Percentiles rank a stretch among this genome's conserved stretches.
Evolutionary conservation across 2,888 invertebrate species (phyloP).

Genomic region (Drosophila stalkeri): DNA sequence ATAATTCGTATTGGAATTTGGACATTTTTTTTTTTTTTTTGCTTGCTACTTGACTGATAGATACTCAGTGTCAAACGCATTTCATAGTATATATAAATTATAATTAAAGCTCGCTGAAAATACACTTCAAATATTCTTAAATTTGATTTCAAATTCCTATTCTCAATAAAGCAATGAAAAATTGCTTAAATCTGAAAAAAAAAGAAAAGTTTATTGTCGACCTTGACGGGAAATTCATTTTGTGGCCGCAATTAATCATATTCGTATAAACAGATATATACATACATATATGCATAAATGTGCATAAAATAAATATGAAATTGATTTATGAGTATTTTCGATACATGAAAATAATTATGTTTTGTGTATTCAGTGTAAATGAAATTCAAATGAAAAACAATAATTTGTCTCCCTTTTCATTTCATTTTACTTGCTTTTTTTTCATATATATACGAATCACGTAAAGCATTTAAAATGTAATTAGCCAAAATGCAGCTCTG

Average conservation of each 20-base stretch:
- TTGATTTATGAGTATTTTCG: slow-evolving; percentile 11
- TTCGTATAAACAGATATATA: neutral
- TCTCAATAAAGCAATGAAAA: neutral
- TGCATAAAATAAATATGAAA: neutral
- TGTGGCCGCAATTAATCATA: slow-evolving; percentile 21
- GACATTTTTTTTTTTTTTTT: neutral
- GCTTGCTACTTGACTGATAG: neutral
- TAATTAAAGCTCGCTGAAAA: neutral
- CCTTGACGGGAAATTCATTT: neutral
- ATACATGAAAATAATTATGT: slow-evolving; percentile 4
- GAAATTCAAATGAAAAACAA: slow-evolving; percentile 8
- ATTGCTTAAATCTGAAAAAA: neutral
- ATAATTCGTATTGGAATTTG: slow-evolving; percentile 5
- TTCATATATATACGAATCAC: neutral
- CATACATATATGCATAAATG: neutral
- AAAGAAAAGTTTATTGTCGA: neutral
- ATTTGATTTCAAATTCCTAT: neutral
- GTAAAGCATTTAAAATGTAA: slow-evolving; percentile 7
- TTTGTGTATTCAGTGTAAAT: slow-evolving; percentile 14
- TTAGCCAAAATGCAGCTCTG: neutral
- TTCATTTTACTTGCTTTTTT: too few relatives aligned
- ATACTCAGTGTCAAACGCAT: neutral
- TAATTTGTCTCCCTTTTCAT: neutral
- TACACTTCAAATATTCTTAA: neutral
- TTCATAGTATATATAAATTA: neutral